These are phyloP conservation scores for Mylabris sibirica DNA, from an alignment of 2,888 invertebrate genomes.

Conservation along the genomic window DNA sequence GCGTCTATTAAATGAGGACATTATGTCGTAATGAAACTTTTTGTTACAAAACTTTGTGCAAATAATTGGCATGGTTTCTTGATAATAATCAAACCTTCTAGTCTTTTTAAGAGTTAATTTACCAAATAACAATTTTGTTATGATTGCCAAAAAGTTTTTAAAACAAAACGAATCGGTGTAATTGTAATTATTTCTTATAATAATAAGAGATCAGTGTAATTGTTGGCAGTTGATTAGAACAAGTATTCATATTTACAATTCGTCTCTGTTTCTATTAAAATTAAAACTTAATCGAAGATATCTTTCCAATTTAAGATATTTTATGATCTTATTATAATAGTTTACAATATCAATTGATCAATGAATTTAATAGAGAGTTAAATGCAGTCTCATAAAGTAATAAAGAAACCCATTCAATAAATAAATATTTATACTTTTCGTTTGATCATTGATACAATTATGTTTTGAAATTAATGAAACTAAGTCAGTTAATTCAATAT, in stretches of 20 bases:
- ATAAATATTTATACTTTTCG: no score
- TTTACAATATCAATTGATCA: no score
- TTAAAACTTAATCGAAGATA: no score
- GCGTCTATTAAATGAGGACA: not conserved
- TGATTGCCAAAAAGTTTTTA: not conserved
- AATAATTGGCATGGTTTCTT: not conserved
- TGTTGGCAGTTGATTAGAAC: not conserved
- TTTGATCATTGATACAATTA: no score
- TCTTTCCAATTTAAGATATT: no score
- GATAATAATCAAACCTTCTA: not conserved
- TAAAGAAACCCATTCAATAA: no score
- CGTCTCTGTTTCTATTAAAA: not conserved
- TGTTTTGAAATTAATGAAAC: no score
- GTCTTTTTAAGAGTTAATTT: not conserved
- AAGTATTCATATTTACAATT: not conserved
- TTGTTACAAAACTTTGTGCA: not conserved
- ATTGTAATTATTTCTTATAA: slow-evolving; percentile 2
- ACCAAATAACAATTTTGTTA: not conserved
- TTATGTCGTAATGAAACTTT: not conserved
- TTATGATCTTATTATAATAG: no score
- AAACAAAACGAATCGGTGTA: not conserved
- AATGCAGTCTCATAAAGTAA: no score
- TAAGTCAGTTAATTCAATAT: no score
- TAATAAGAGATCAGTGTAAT: not conserved
- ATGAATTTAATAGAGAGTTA: no score